Evolutionary conservation across 1,140 invertebrate species (phyloP).

Genomic region (Druon quercuslanigerum): DNA sequence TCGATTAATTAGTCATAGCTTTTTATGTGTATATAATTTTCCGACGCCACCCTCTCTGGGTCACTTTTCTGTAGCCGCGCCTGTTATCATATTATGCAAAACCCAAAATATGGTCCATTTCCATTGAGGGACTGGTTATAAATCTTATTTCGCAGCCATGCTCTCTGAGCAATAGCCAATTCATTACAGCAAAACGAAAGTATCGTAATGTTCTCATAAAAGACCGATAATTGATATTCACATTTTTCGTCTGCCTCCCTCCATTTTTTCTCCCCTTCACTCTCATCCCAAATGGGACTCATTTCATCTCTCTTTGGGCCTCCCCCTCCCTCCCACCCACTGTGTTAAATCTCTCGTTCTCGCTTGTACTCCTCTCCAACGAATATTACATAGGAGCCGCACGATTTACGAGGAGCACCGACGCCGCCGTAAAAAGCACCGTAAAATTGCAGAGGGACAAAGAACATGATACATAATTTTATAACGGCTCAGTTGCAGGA

Average conservation of each 20-base stretch:
- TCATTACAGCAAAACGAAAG: constrained; percentile 1
- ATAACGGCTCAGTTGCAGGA: constrained; percentile 55
- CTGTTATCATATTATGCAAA: not conserved
- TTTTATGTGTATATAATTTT: too few species aligned
- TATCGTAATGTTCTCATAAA: constrained; percentile 10
- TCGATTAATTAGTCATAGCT: too few species aligned
- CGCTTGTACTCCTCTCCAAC: constrained; percentile 44
- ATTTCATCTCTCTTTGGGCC: constrained; percentile 14
- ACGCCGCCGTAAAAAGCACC: constrained; percentile 54
- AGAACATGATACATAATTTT: constrained; percentile 60
- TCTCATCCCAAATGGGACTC: constrained; percentile 36
- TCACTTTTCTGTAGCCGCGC: too few species aligned
- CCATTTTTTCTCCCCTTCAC: constrained; percentile 20
- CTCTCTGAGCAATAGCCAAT: not conserved
- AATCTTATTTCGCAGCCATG: not conserved
- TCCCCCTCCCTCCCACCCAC: not conserved
- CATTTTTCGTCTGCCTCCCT: constrained; percentile 32
- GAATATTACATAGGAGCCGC: constrained; percentile 55
- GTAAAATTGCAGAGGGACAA: constrained; percentile 57
- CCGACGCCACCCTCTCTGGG: too few species aligned
- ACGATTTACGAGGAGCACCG: constrained; percentile 59
- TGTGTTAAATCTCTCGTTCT: constrained; percentile 37
- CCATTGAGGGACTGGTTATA: not conserved
- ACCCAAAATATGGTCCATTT: not conserved
- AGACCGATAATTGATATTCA: constrained; percentile 49